Conservation (phyloP, 2,888 invertebrate genomes). For the Cheilosia urbana region DNA sequence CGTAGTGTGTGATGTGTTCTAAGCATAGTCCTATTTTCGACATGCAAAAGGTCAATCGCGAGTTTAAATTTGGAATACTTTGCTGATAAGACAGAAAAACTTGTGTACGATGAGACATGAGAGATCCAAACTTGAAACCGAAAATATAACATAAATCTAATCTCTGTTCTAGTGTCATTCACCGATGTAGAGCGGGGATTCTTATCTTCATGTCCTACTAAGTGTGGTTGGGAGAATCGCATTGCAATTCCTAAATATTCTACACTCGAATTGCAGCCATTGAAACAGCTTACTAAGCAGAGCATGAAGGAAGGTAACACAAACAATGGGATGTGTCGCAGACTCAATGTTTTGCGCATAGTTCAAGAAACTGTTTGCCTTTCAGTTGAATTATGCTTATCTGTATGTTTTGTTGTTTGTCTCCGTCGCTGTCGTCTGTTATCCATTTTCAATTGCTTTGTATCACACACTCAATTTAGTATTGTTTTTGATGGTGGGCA, state of each 20-base stretch:
- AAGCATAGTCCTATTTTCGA: constrained; percentile 65
- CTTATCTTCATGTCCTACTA: constrained; percentile 48
- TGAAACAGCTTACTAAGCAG: constrained; percentile 64
- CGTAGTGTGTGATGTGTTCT: constrained; percentile 26
- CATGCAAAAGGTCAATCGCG: constrained; percentile 60
- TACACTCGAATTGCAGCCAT: constrained; percentile 29
- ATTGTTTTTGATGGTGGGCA: constrained; percentile 31
- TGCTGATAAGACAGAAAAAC: constrained; percentile 56
- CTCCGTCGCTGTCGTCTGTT: constrained; percentile 10
- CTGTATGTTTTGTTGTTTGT: constrained; percentile 41
- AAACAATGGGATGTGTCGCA: constrained; percentile 29
- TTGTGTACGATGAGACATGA: not conserved
- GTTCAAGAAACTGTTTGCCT: constrained; percentile 63
- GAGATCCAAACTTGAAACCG: constrained; percentile 12
- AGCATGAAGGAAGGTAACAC: constrained; percentile 63
- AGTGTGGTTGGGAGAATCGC: constrained; percentile 14
- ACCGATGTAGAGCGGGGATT: constrained; percentile 36
- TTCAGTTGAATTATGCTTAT: constrained; percentile 42
- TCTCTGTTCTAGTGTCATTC: constrained; percentile 57
- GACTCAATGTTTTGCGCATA: constrained; percentile 12
- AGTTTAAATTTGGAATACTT: constrained; percentile 69
- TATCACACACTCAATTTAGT: constrained; percentile 38
- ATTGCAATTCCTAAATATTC: constrained; percentile 59
- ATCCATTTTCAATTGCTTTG: constrained; percentile 60
- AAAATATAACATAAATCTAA: constrained; percentile 36